Evolutionary conservation across 2,113 vertebrate genomes (phyloP).

Genomic region (Pogonocichla stellata): DNA sequence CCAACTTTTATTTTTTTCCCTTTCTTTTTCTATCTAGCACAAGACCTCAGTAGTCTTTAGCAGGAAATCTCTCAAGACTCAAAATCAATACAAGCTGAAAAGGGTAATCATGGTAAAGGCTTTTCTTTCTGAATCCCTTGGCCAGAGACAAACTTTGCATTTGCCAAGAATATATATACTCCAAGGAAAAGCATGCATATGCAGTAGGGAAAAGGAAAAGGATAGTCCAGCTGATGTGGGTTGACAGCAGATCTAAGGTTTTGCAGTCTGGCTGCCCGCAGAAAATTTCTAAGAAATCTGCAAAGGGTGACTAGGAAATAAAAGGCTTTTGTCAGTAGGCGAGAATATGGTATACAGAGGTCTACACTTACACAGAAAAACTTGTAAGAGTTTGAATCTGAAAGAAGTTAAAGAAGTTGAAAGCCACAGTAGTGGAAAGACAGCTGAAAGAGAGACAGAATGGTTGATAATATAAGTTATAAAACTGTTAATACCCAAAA

Average conservation of each 20-base stretch:
- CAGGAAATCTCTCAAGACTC: conserved; percentile 2
- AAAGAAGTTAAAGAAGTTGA: conserved; percentile 13
- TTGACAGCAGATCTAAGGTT: neutral
- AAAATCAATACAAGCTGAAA: conserved; percentile 24
- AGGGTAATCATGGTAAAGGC: neutral
- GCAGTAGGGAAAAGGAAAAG: neutral
- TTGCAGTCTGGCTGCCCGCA: neutral
- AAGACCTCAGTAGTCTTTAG: neutral
- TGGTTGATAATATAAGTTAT: neutral
- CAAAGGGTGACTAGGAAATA: neutral
- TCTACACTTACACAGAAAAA: neutral
- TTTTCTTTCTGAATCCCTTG: neutral
- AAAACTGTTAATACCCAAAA: neutral
- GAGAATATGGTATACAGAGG: neutral
- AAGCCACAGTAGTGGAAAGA: neutral
- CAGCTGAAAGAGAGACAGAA: neutral
- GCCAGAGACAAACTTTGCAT: neutral
- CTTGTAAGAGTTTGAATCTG: neutral
- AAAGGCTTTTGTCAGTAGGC: neutral
- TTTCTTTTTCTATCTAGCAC: neutral
- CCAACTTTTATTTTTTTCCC: too few relatives aligned
- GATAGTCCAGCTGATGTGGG: neutral
- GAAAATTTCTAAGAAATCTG: neutral
- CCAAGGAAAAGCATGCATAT: neutral
- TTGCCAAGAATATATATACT: neutral